A percentile compares a stretch with the other conserved stretches of the same genome.
Evolutionary conservation across 2,113 vertebrate genomes (phyloP).

Genomic region (Ornithorhynchus anatinus): DNA sequence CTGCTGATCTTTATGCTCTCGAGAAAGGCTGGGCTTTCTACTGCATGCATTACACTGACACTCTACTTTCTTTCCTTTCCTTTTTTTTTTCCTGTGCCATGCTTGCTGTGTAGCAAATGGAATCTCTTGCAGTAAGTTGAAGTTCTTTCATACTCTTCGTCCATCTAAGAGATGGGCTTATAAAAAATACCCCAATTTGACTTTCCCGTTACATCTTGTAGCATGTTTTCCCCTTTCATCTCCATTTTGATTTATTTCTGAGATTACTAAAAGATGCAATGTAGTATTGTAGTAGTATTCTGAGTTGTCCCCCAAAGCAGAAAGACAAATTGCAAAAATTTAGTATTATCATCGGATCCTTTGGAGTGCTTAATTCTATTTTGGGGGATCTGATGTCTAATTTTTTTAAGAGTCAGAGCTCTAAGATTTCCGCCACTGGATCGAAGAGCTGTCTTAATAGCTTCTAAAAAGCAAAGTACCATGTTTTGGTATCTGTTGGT

Average conservation of each 20-base stretch:
- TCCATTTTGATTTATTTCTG: constrained; percentile 53
- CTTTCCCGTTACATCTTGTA: constrained; percentile 56
- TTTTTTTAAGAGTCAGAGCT: neutral
- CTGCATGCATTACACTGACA: constrained; percentile 85
- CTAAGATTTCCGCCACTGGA: neutral
- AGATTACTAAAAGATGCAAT: constrained; percentile 39
- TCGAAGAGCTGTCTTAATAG: neutral
- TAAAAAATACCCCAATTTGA: constrained; percentile 61
- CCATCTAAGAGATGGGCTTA: constrained; percentile 67
- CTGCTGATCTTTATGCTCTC: constrained; percentile 64
- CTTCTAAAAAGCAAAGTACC: constrained; percentile 30
- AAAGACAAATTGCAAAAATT: constrained; percentile 48
- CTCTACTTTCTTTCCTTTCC: constrained; percentile 86
- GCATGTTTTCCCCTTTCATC: constrained; percentile 62
- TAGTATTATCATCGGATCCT: constrained; percentile 6
- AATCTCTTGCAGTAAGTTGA: constrained; percentile 99
- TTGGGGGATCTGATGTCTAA: neutral
- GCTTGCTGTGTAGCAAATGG: constrained; percentile 99
- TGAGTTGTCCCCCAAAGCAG: constrained; percentile 24
- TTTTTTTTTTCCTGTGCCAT: constrained; percentile 89
- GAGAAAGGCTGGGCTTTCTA: constrained; percentile 68
- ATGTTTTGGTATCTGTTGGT: constrained; percentile 16
- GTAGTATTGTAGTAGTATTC: constrained; percentile 40
- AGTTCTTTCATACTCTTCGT: constrained; percentile 80
- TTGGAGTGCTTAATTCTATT: constrained; percentile 23